Base-by-base conservation (phyloP, 2,113 vertebrate genomes). In the Osmerus mordax region DNA sequence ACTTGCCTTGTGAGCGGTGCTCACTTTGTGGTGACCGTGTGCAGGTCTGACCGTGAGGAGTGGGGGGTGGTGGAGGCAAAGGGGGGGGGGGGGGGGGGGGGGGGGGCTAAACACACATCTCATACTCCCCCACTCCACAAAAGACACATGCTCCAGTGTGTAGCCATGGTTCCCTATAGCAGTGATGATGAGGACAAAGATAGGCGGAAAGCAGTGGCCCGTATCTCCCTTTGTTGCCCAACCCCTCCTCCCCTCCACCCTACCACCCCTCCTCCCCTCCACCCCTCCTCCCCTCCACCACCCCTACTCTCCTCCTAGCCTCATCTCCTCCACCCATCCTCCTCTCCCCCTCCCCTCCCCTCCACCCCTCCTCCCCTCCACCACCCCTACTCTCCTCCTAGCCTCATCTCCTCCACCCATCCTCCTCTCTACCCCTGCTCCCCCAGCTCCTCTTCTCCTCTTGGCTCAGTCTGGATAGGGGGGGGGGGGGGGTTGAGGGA, bases 131-230 rank as follows among this genome's bases (percentile, higher is more conserved):
- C 61, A 70, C 80, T 76, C 75, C 75, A 70, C 75, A 81, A 73
- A 47, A 87, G 78, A 68, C 80, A 81, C 78, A 77, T 84, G 54
- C 79, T 84, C 80, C 76, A 11, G 80, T 81, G 81, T 74, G 74
- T 81, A 87, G 83, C 78, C 77, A 82, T 87, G 82, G 81, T 79
- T 87, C 82, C 86, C 78, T 71, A 72, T 77, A 86, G 69, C 81
- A 65, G 77, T 80, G 76, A 1, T 19, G 55, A 69, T 52, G 12
- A 56, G 74, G 78, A 81, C 58, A 76, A 84, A 86, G 83, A 85
- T 60, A 82, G 70, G 75, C 78, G 82, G 77, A 65, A 25, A 87
- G 81, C 70, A 78, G 78, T 76, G 65, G 63, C 75, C 71, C 79
- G 16, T 2, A 73, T 77, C 69, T 69, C 67, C 74, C 72, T 83